Evolutionary conservation across 2,113 vertebrate genomes (phyloP).

Genomic region (Apeltes quadracus): DNA sequence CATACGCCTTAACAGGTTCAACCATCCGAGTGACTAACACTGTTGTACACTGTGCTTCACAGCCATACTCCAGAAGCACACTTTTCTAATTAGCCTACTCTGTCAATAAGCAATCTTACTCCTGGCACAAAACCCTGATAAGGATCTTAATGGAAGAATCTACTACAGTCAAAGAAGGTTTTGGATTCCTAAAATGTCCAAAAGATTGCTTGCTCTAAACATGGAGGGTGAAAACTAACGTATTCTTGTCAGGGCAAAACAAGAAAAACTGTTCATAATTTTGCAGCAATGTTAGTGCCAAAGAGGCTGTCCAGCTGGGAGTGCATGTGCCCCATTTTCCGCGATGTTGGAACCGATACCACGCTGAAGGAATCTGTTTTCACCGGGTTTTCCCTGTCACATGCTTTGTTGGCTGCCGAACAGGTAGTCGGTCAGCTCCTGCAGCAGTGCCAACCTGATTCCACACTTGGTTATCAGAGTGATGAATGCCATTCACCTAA

Average conservation of each 20-base stretch:
- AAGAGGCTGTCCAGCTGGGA: background rate
- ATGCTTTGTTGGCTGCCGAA: background rate
- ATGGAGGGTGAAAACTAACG: background rate
- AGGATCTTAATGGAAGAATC: conserved; percentile 36
- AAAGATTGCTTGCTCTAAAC: background rate
- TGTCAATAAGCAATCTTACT: conserved; percentile 58
- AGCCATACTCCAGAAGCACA: conserved; percentile 40
- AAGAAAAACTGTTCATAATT: background rate
- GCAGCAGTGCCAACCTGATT: conserved; percentile 48
- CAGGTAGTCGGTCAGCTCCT: conserved; percentile 25
- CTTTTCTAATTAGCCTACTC: conserved; percentile 56
- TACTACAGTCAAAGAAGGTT: conserved; percentile 1
- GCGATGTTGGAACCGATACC: conserved; percentile 25
- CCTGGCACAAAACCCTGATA: conserved; percentile 27
- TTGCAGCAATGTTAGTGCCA: conserved; percentile 3
- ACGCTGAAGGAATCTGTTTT: conserved; percentile 13
- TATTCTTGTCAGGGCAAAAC: conserved; percentile 6
- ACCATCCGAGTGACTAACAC: conserved; percentile 41
- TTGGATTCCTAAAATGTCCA: background rate
- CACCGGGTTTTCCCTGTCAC: conserved; percentile 18
- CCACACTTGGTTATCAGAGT: conserved; percentile 51
- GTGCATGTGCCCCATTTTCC: conserved; percentile 4
- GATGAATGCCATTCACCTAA: conserved; percentile 60
- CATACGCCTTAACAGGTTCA: conserved; percentile 45
- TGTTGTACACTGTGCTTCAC: conserved; percentile 54